A percentile compares a stretch with the other conserved stretches of the same genome.
Conservation (phyloP, 2,797 vertebrate genomes). For the Chelon labrosus region DNA sequence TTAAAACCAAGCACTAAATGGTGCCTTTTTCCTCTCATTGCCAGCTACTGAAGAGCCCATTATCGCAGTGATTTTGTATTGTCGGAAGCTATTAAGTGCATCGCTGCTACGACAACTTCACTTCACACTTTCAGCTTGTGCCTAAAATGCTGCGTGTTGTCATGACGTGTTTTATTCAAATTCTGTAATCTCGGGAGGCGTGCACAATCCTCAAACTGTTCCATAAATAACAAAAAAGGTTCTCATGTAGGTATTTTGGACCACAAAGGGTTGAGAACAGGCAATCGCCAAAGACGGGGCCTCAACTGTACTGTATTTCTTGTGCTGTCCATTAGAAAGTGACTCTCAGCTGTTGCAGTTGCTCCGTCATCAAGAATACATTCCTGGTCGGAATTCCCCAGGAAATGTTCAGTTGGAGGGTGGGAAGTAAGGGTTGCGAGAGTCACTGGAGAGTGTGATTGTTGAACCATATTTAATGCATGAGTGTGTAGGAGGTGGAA, state of each 20-base stretch:
- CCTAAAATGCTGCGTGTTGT: constrained; percentile 14
- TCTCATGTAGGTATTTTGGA: constrained; percentile 20
- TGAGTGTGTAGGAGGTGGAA: constrained; percentile 78
- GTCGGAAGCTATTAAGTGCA: constrained; percentile 56
- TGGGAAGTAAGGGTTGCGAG: constrained; percentile 60
- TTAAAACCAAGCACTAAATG: constrained; percentile 64
- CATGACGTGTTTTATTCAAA: constrained; percentile 15
- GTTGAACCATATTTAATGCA: constrained; percentile 77
- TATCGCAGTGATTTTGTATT: constrained; percentile 67
- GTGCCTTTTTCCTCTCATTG: constrained; percentile 55
- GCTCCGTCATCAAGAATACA: constrained; percentile 77
- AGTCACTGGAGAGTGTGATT: constrained; percentile 73
- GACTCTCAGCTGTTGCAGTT: constrained; percentile 75
- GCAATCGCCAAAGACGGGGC: constrained; percentile 38
- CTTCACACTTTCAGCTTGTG: constrained; percentile 40
- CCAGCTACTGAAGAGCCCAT: constrained; percentile 64
- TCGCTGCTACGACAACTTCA: constrained; percentile 58
- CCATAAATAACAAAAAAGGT: constrained; percentile 23
- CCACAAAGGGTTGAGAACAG: constrained; percentile 35
- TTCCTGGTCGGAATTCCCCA: constrained; percentile 81
- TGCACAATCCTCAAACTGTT: constrained; percentile 1
- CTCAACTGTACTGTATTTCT: constrained; percentile 35
- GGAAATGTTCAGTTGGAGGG: constrained; percentile 73
- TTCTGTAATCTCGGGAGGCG: constrained; percentile 18
- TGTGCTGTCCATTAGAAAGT: constrained; percentile 63